Evolutionary conservation across 2,113 vertebrate species (phyloP), one percentile per base, ranked within the genome.

Genomic region (Oreocharis arfaki): DNA sequence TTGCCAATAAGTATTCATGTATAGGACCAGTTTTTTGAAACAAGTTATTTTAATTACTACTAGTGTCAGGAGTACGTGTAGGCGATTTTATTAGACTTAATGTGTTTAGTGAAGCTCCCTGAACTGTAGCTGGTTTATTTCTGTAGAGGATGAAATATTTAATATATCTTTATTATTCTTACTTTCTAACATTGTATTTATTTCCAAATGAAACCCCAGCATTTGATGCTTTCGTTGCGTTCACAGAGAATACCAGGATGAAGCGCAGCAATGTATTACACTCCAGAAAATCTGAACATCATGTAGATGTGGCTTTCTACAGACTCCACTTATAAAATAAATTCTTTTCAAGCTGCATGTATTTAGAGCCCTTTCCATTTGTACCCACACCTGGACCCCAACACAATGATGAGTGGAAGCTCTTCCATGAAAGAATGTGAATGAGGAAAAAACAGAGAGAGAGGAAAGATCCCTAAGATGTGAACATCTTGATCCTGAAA

Each of bases 1-100:
- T 98, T 98, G 98, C 97, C 98, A 98, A 98, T 98, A 98, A 98
- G 98, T 98, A 98, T 98, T 98, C 97, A 97, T 98, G 96, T 98
- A 98, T 98, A 97, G 97, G 96, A 92, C 92, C 97, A 94, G 93
- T 96, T 98, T 98, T 98, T 97, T 97, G 94, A 98, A 97, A 97
- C 96, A 98, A 98, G 98, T 97, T 97, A 98, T 97, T 98, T 98
- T 98, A 98, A 98, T 98, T 98, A 98, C 97, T 98, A 89, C 96
- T 91, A 93, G 96, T 97, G 96, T 98, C 97, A 97, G 97, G 95
- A 98, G 94, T 96, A 97, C 84, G 41, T 98, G 98, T 97, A 96
- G 97, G 97, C 91, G 89, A 97, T 98, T 98, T 98, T 98, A 97
- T 98, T 97, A 98, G 97, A 98, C 89, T 97, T 97, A 97, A 98